A percentile compares a stretch with the other conserved stretches of the same genome.
phyloP scores from a whole-genome alignment of 2,888 invertebrate species.

The Machimus rusticus region DNA sequence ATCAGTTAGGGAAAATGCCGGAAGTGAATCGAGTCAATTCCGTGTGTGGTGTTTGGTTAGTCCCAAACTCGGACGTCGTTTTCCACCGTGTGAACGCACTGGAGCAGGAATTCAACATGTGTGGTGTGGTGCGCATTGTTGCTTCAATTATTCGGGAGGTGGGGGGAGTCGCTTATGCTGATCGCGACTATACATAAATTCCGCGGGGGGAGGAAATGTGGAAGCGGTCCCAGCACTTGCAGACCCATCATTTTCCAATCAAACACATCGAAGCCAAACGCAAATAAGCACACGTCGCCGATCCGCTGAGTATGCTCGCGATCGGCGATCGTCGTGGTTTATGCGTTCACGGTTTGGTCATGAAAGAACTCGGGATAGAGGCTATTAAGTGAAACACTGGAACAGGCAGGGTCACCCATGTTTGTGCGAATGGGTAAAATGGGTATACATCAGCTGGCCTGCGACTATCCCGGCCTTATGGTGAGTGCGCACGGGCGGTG shows the following conservation, averaged over 20 bases:
- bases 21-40: not conserved
- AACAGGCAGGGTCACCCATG: constrained; percentile 22
- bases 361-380: constrained; percentile 26
- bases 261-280: constrained; percentile 21
- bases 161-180: not conserved
- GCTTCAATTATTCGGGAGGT: not conserved
- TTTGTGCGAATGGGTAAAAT: constrained; percentile 1
- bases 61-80: not conserved
- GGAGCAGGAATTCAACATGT: constrained; percentile 1
- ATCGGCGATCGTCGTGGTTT: constrained; percentile 29
- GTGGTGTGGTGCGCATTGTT: not conserved
- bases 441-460: constrained; percentile 18
- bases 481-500: not conserved
- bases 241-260: constrained; percentile 24
- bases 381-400: constrained; percentile 25
- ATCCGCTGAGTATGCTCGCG: not conserved
- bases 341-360: constrained; percentile 34
- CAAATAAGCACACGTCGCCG: not conserved
- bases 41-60: not conserved
- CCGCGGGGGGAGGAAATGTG: not conserved
- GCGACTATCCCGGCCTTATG: not conserved
- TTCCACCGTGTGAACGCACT: constrained; percentile 32
- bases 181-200: not conserved
- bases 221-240: not conserved
- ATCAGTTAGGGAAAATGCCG: constrained; percentile 33